Base-by-base conservation (phyloP, 2,888 invertebrate species). In the Autographa gamma region DNA sequence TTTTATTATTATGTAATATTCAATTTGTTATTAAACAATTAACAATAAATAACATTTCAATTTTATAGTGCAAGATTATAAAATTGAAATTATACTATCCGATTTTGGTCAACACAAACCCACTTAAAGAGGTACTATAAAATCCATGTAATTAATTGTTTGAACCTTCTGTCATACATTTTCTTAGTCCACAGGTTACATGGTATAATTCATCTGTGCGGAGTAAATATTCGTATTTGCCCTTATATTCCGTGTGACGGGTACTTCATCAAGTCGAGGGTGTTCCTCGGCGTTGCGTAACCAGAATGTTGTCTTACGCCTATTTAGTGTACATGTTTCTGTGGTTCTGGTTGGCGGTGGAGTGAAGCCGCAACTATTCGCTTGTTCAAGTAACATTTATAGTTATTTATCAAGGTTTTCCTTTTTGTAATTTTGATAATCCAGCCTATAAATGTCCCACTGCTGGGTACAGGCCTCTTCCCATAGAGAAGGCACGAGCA, bases 251-350 rank as follows among this genome's bases (percentile, higher is more conserved):
- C 60, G 66, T 62, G 61, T 80, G 78, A 75, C 77, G 71, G 81
- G 78, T 75, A 73, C 83, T 81, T 80, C 71, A 81, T 81, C 81
- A 81, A 81, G 83, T 81, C 83, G 77, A 75, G 77, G 77, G 75
- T 82, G 74, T 74, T 72, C 64, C 65, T 18, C 38, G n/a, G 41
- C 54, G 65, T 71, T 73, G 59, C 68, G 62, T 60, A 63, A 66
- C 66, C 65, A 64, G 64, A 71, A 69, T 63, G 75, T 75, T 69
- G 71, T 83, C 80, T 75, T 61, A 67, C 61, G 65, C 48, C 38
- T 70, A 54, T 69, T 62, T 67, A 70, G 64, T 41, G 56, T 48
- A 25, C 41, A 43, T 25, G 61, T 60, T 61, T 25, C 18, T 54
- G 2, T 48, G 13, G 13, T 54, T 48, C 7, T 2, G 16, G 16